Evolutionary conservation across 2,797 vertebrate genomes (phyloP).

Genomic region (Chanos chanos): DNA sequence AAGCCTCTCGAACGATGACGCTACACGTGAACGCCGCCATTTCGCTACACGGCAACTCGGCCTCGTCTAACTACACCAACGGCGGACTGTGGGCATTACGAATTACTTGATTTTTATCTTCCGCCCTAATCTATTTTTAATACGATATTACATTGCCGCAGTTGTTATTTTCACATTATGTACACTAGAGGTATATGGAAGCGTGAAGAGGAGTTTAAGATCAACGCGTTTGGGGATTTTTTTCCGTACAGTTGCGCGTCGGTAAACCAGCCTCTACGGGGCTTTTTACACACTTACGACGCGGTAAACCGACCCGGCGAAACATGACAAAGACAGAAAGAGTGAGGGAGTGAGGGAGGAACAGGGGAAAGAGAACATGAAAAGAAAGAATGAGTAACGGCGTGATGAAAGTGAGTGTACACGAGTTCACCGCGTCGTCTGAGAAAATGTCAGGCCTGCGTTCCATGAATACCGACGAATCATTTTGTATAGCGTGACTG

Average conservation of each 20-base stretch:
- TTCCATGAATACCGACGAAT: not conserved
- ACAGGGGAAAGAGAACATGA: conserved; percentile 33
- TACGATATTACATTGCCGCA: no score
- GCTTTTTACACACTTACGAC: conserved; percentile 44
- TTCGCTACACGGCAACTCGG: no score
- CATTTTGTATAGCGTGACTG: no score
- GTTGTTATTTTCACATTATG: no score
- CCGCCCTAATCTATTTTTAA: no score
- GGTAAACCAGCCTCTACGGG: conserved; percentile 37
- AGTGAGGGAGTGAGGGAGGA: conserved; percentile 35
- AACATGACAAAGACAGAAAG: conserved; percentile 52
- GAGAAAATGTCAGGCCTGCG: not conserved
- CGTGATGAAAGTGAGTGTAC: conserved; percentile 34
- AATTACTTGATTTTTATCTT: no score
- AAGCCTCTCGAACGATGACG: no score
- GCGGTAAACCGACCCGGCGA: conserved; percentile 54
- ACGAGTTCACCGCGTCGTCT: conserved; percentile 26
- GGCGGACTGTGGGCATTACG: no score
- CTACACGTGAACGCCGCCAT: no score
- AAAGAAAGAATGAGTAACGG: conserved; percentile 48
- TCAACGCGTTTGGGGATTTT: conserved; percentile 33
- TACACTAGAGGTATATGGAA: no score
- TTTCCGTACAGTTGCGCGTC: conserved; percentile 23
- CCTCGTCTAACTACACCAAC: no score
- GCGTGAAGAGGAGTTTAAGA: conserved; percentile 31